These are phyloP conservation scores for Carposina sasakii DNA, from an alignment of 1,140 invertebrate species.

Conservation along the genomic window DNA sequence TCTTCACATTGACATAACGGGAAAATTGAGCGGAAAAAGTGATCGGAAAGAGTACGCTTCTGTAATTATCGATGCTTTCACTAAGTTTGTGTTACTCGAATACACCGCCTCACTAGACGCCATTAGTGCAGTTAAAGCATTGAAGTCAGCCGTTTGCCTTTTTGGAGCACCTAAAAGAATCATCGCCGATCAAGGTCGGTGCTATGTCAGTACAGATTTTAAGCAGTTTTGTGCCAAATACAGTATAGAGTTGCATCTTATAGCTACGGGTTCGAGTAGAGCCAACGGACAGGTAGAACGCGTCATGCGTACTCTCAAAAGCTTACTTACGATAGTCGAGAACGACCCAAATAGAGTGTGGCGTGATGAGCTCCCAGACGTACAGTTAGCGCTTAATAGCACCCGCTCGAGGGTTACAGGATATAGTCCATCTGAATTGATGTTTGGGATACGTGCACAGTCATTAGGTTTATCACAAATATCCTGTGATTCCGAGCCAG, in stretches of 20 bases:
- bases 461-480: conserved; percentile 27
- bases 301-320: conserved; percentile 29
- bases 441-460: conserved; percentile 26
- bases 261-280: conserved; percentile 32
- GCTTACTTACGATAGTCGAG: conserved; percentile 23
- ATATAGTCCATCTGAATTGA: conserved; percentile 29
- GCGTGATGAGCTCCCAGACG: conserved; percentile 25
- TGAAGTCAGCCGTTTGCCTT: conserved; percentile 24
- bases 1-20: conserved; percentile 32
- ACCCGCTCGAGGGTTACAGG: conserved; percentile 25
- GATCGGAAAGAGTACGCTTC: conserved; percentile 29
- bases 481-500: not conserved
- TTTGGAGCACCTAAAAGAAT: conserved; percentile 38
- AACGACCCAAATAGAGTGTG: conserved; percentile 28
- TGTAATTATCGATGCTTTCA: conserved; percentile 31
- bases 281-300: conserved; percentile 35
- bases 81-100: conserved; percentile 28
- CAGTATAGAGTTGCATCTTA: conserved; percentile 34
- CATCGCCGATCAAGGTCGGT: conserved; percentile 34
- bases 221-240: conserved; percentile 24
- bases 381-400: conserved; percentile 35
- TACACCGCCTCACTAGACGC: conserved; percentile 24
- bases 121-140: conserved; percentile 20
- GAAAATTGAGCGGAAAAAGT: conserved; percentile 28
- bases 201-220: conserved; percentile 24